Percentiles rank a stretch among this genome's conserved stretches.
These are phyloP conservation scores for Liparis tanakae DNA, from an alignment of 2,797 vertebrate species.

Conservation along the genomic window DNA sequence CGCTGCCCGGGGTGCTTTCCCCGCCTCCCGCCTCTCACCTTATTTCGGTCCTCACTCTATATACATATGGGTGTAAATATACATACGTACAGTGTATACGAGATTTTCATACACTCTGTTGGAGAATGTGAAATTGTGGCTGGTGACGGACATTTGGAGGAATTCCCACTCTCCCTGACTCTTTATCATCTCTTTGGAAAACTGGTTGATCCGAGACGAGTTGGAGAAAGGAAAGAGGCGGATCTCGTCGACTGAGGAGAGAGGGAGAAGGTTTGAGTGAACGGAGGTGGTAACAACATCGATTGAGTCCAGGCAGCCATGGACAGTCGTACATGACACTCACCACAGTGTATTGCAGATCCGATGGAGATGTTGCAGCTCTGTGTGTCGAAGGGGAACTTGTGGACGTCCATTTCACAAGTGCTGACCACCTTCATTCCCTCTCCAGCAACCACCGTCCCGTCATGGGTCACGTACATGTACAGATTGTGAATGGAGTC, in stretches of 20 bases:
- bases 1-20: too few species aligned
- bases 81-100: constrained; percentile 69
- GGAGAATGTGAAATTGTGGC: constrained; percentile 12
- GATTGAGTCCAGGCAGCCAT: neutral
- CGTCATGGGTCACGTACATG: constrained; percentile 42
- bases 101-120: constrained; percentile 59
- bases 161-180: constrained; percentile 82
- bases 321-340: neutral
- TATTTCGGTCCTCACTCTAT: neutral
- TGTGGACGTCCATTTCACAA: constrained; percentile 77
- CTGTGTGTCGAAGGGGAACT: constrained; percentile 81
- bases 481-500: constrained; percentile 57
- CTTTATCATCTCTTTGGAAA: constrained; percentile 63
- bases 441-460: constrained; percentile 45
- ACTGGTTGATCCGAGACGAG: constrained; percentile 74
- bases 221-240: constrained; percentile 69
- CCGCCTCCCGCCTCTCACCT: too few species aligned
- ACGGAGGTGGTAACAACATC: neutral
- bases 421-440: constrained; percentile 68
- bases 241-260: constrained; percentile 64
- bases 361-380: constrained; percentile 69
- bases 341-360: constrained; percentile 56
- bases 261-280: neutral
- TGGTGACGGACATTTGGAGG: constrained; percentile 61
- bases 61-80: neutral